Conservation (phyloP, 2,888 invertebrate species). For the Carabus problematicus region DNA sequence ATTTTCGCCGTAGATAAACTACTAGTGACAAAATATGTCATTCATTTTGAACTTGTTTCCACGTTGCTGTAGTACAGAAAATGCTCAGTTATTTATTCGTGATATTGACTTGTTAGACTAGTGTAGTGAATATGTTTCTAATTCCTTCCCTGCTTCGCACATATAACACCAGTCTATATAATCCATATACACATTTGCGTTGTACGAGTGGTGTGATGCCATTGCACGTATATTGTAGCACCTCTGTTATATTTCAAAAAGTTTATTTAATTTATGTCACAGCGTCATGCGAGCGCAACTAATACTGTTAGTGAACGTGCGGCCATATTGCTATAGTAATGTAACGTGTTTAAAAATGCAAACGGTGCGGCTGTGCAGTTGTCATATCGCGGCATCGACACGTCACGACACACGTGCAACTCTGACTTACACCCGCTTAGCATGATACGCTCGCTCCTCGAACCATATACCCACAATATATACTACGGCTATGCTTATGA, state of each 20-base stretch:
- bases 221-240: background rate
- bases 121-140: no score
- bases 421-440: background rate
- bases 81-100: no score
- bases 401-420: slow-evolving; percentile 19
- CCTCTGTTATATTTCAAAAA: slow-evolving; percentile 22
- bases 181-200: background rate
- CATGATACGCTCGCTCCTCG: slow-evolving; percentile 3
- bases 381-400: slow-evolving; percentile 22
- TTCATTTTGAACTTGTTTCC: no score
- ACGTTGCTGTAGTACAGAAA: no score
- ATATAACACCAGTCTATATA: background rate
- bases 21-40: no score
- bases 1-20: no score
- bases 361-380: slow-evolving; percentile 16
- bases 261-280: slow-evolving; percentile 31
- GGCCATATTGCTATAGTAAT: slow-evolving; percentile 12
- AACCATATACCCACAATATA: background rate
- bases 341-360: slow-evolving; percentile 36
- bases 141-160: background rate
- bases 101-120: no score
- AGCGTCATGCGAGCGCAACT: slow-evolving; percentile 29
- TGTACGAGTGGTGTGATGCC: background rate
- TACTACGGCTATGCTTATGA: background rate
- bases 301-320: slow-evolving; percentile 18